Base-by-base conservation (phyloP, 2,797 vertebrate genomes). In the Enteromius anoplus region DNA sequence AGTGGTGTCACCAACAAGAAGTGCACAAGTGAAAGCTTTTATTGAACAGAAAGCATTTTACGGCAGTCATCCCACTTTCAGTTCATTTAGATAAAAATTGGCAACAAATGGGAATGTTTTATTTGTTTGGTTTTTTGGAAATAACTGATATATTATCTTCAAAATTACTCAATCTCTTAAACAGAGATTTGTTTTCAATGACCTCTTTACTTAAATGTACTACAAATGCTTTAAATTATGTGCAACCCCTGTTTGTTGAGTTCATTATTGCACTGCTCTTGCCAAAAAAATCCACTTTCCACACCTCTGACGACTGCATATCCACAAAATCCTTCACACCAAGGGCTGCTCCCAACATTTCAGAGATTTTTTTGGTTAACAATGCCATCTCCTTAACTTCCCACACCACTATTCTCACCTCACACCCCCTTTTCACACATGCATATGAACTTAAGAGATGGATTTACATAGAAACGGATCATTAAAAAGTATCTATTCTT, bases 301-400 rank as follows among this genome's bases (percentile, higher is more conserved):
- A 64, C 64, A 40, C 62, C 83, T 85, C 84, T 58, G 80, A 86
- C 80, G 83, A 85, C 91, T 91, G 86, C 58, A 66, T 83, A 88
- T 88, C 89, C 91, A 93, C 90, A 94, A 93, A 93, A 88, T 65
- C 87, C 80, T 84, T 84, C 75, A 90, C 90, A 91, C 89, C 90
- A 68, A 88, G 88, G 88, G 87, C 71, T 86, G 88, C 85, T 87
- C 85, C 83, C 47, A 15, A 65, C 80, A 86, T 85, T 89, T 89
- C 88, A 86, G 83, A 83, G 82, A 88, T 91, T 88, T 87, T 89
- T 91, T 92, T 87, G 91, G 89, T 85, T 87, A 88, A 85, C 88
- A 88, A 92, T 91, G 86, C 85, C 80, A 82, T 78, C 82, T 86
- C 75, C 81, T 85, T 72, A 80, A 86, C 85, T 77, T 85, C 29